phyloP scores from a whole-genome alignment of 2,113 vertebrate genomes.

The Ptilorrhoa leucosticta region DNA sequence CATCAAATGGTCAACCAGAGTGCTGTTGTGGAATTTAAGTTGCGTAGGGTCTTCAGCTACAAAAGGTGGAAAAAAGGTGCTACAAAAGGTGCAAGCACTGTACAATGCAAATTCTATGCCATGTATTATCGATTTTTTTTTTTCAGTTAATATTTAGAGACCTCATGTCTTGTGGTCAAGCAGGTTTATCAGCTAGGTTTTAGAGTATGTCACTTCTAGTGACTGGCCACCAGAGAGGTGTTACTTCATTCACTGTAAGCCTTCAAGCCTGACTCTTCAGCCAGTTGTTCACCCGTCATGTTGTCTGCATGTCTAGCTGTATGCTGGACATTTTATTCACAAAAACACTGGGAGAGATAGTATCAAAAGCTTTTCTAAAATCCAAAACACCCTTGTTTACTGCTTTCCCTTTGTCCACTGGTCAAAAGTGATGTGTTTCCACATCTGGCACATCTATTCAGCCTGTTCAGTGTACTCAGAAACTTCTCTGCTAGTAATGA shows the following conservation, averaged over 20 bases:
- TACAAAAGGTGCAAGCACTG: rapidly evolving
- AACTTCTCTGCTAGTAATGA: neutral
- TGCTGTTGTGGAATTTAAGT: neutral
- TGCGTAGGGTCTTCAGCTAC: neutral
- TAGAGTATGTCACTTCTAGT: neutral
- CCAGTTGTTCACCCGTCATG: neutral
- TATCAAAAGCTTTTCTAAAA: neutral
- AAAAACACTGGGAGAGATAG: neutral
- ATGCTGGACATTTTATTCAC: neutral
- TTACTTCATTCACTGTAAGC: neutral
- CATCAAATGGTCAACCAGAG: neutral
- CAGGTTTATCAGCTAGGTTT: neutral
- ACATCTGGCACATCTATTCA: neutral
- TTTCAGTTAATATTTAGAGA: neutral
- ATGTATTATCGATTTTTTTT: neutral
- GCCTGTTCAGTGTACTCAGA: neutral
- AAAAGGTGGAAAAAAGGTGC: neutral
- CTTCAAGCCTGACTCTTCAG: neutral
- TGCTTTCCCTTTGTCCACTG: neutral
- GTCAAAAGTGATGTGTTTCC: neutral
- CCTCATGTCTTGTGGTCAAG: neutral
- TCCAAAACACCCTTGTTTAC: rapidly evolving
- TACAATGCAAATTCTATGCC: neutral
- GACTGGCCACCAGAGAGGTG: neutral
- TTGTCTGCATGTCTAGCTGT: neutral